Evolutionary conservation across 1,140 invertebrate genomes (phyloP).

Genomic region (Aphaenogaster rudis): DNA sequence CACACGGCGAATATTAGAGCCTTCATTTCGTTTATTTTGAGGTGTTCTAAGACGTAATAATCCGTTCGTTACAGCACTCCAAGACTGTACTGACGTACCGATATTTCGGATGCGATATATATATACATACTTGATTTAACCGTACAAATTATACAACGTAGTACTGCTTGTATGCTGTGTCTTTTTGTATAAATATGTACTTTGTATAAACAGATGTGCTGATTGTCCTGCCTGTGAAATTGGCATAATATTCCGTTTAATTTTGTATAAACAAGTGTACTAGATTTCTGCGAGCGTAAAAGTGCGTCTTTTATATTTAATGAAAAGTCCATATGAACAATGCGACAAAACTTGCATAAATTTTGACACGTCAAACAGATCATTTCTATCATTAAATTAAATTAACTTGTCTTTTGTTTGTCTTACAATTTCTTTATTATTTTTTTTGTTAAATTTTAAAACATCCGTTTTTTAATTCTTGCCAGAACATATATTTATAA

Average conservation of each 20-base stretch:
- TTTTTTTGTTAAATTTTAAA: not conserved
- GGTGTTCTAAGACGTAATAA: not conserved
- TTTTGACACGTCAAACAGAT: not conserved
- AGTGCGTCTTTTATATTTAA: not conserved
- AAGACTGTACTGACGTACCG: not conserved
- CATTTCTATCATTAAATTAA: not conserved
- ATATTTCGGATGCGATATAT: not conserved
- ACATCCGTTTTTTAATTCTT: not conserved
- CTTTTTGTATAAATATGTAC: no score
- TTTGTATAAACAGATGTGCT: not conserved
- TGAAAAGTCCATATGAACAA: not conserved
- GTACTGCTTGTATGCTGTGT: not conserved
- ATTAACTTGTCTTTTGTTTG: not conserved
- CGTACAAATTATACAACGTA: not conserved
- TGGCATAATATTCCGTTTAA: not conserved
- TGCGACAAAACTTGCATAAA: not conserved
- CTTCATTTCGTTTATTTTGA: not conserved
- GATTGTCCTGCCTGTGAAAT: not conserved
- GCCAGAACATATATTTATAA: not conserved
- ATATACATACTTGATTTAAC: not conserved
- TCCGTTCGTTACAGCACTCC: not conserved
- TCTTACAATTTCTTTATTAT: not conserved
- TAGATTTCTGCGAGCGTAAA: not conserved
- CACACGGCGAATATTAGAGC: not conserved
- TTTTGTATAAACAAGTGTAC: constrained; percentile 9